A percentile compares a stretch with the other conserved stretches of the same genome.
phyloP scores from a whole-genome alignment of 92 coral and sea anemone genomes.

The Isaurus tuberculatus region DNA sequence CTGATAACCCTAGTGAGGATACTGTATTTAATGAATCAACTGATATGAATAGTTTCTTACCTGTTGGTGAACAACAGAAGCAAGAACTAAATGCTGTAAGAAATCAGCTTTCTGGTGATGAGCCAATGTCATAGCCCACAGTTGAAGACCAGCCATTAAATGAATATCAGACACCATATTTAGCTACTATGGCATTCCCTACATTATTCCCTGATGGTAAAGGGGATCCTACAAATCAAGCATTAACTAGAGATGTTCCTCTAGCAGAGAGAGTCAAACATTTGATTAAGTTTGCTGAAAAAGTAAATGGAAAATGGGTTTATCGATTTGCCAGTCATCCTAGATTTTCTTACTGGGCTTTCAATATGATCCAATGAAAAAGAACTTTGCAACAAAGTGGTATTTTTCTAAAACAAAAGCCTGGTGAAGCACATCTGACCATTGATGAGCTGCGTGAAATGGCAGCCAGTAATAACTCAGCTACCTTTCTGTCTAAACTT shows the following conservation, averaged over 20 bases:
- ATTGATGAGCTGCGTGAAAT: conserved; percentile 11
- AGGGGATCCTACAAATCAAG: too few species aligned
- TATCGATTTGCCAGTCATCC: conserved; percentile 12
- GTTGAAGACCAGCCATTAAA: background rate
- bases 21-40: background rate
- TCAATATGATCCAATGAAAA: conserved; percentile 42
- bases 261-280: background rate
- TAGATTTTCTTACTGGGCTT: conserved; percentile 8
- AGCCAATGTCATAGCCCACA: background rate
- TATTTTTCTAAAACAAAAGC: conserved; percentile 6
- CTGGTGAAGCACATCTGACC: too few species aligned
- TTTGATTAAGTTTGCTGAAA: background rate
- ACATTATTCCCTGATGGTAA: background rate
- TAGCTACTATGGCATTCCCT: background rate
- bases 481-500: background rate
- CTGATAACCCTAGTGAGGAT: too few species aligned
- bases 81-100: background rate
- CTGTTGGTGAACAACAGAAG: background rate
- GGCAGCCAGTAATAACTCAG: conserved; percentile 6
- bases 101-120: background rate
- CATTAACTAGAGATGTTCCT: background rate
- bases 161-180: too few species aligned
- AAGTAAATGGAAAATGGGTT: conserved; percentile 7
- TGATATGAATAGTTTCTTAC: background rate
- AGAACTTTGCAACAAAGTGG: conserved; percentile 11